Base-by-base conservation (phyloP, 2,113 vertebrate species). In the Lepus europaeus region DNA sequence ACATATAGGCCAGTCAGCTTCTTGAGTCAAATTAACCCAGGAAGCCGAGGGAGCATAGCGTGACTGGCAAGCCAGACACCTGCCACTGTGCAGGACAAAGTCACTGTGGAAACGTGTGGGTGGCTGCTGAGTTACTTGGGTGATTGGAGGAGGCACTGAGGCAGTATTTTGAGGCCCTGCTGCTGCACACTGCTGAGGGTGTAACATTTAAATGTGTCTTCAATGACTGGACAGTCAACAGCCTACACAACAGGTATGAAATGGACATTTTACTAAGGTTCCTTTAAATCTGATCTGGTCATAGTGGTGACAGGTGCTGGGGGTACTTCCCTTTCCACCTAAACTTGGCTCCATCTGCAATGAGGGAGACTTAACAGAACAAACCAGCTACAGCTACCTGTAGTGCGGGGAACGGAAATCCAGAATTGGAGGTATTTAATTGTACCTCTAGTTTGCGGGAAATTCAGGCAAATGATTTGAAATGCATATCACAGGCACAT, bases 1-100 rank as follows among this genome's bases (percentile, higher is more conserved):
- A 64, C 59, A 45, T 2, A 31, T 1, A 2, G 0, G 76, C 22
- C 0, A 4, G 92, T 83, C 85, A 70, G 31, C 59, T 23, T 78
- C 63, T 39, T 0, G 0, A 16, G 77, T 22, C 23, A 68, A 69
- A 25, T 7, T 13, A 85, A 68, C 61, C 51, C 39, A 25, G 0
- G 0, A 39, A 0, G n/a, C 8, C 29, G 5, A 0, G 0, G 23
- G 9, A 31, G 1, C 0, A 7, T 8, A 10, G 36, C 2, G 1
- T 2, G 36, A 4, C 25, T 0, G 29, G 68, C 0, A 1, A 66
- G 19, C n/a, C 12, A 20, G 86, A 27, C 25, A 7, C 49, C 33
- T 1, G 39, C 29, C 49, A 12, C 3, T 7, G 13, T 64, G 20
- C 25, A 22, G 66, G 51, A 3, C 9, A 9, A 2, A 0, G 80